phyloP scores from a whole-genome alignment of 2,113 vertebrate species.

The Petrocephalus microphthalmus region DNA sequence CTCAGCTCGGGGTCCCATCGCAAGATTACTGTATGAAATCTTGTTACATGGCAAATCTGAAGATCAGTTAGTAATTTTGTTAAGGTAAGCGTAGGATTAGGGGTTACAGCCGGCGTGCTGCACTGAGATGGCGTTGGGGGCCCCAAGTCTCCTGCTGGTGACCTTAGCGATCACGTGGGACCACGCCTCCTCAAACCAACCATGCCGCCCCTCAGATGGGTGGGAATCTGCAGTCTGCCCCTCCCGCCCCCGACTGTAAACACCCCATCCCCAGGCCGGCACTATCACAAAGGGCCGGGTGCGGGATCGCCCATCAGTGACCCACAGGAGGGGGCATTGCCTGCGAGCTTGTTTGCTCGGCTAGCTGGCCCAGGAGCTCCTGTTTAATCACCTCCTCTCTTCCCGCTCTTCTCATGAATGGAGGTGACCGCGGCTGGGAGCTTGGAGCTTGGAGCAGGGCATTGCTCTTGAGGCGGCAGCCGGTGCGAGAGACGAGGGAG shows the following conservation, averaged over 20 bases:
- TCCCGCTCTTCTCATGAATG: not conserved
- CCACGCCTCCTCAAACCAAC: too few relatives aligned
- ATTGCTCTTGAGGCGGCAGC: too few relatives aligned
- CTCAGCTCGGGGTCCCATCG: too few relatives aligned
- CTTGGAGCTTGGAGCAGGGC: not conserved
- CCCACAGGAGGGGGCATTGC: not conserved
- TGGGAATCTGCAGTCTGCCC: not conserved
- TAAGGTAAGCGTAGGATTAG: not conserved
- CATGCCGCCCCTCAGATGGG: too few relatives aligned
- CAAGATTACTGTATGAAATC: not conserved
- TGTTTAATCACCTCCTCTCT: not conserved
- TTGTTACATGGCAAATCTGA: not conserved
- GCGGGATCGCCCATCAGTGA: too few relatives aligned
- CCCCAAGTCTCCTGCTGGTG: not conserved
- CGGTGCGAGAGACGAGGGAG: not conserved
- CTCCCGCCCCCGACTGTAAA: not conserved
- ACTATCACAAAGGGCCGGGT: not conserved
- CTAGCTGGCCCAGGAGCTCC: not conserved
- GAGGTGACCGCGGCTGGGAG: not conserved
- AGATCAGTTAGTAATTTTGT: not conserved
- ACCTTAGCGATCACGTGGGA: not conserved
- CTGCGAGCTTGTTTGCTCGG: not conserved
- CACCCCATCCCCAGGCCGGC: not conserved
- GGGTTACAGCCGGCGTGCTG: not conserved
- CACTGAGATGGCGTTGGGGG: not conserved